Percentiles rank a stretch among this genome's conserved stretches.
Evolutionary conservation across 2,113 vertebrate genomes (phyloP).

Genomic region (Megatriorchis doriae): DNA sequence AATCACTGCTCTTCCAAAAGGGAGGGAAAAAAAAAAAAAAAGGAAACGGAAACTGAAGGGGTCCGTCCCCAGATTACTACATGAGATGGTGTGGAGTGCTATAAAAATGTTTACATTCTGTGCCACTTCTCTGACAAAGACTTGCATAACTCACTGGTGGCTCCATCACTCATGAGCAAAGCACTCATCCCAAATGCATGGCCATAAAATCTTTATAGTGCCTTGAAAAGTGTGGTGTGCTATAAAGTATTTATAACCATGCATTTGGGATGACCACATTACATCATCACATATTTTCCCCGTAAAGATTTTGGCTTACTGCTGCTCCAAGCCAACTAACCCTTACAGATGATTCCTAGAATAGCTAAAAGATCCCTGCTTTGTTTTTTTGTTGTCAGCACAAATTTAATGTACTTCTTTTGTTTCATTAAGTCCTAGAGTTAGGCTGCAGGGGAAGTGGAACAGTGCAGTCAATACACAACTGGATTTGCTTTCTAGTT

Average conservation of each 20-base stretch:
- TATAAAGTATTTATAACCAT: conserved; percentile 15
- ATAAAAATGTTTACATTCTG: not conserved
- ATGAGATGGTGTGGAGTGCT: not conserved
- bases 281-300: conserved; percentile 11
- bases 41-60: not conserved
- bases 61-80: not conserved
- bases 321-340: not conserved
- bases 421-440: conserved; percentile 47
- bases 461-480: not conserved
- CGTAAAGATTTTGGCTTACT: conserved; percentile 4
- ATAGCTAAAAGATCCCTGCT: not conserved
- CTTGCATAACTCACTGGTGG: not conserved
- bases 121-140: not conserved
- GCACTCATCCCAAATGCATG: not conserved
- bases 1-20: not conserved
- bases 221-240: not conserved
- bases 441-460: conserved; percentile 1
- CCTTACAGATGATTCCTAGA: not conserved
- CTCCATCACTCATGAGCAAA: conserved; percentile 7
- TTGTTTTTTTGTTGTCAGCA: conserved; percentile 45
- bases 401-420: conserved; percentile 63
- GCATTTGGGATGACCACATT: conserved; percentile 37
- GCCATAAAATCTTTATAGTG: conserved; percentile 37
- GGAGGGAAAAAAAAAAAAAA: not conserved
- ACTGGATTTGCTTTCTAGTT: conserved; percentile 46